Conservation (phyloP, 2,113 vertebrate species). For the Muscicapa adusta region DNA sequence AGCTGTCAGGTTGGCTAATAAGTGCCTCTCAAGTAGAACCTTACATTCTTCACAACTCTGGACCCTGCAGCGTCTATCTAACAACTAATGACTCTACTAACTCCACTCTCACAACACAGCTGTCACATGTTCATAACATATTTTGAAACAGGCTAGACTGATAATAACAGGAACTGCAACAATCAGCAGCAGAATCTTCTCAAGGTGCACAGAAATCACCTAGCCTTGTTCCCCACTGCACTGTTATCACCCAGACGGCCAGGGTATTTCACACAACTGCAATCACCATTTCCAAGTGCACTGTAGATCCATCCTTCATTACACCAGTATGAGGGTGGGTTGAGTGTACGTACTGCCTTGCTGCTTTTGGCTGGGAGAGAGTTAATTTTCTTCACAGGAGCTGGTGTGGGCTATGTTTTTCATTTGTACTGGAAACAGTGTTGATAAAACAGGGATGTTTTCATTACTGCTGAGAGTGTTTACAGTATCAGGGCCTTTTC, state of each 20-base stretch:
- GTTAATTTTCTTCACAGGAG: not conserved
- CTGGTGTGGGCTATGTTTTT: not conserved
- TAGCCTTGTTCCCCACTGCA: not conserved
- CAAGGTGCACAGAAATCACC: not conserved
- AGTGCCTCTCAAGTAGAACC: not conserved
- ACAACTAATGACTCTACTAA: not conserved
- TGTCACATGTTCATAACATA: accelerated
- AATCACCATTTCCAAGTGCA: not conserved
- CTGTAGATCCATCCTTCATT: not conserved
- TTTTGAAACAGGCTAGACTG: not conserved
- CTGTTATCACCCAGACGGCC: not conserved
- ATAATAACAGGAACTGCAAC: not conserved
- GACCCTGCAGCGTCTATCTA: not conserved
- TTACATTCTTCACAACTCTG: not conserved
- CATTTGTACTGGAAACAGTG: not conserved
- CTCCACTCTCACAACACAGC: not conserved
- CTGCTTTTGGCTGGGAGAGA: not conserved
- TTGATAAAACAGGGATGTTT: not conserved
- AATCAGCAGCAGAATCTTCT: not conserved
- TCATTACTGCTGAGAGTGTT: not conserved
- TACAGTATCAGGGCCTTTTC: not conserved
- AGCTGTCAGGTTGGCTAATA: not conserved
- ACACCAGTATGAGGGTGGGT: accelerated
- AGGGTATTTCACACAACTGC: not conserved
- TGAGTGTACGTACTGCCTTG: not conserved